Base-by-base conservation (phyloP, 1,140 invertebrate species). In the Orussus abietinus region DNA sequence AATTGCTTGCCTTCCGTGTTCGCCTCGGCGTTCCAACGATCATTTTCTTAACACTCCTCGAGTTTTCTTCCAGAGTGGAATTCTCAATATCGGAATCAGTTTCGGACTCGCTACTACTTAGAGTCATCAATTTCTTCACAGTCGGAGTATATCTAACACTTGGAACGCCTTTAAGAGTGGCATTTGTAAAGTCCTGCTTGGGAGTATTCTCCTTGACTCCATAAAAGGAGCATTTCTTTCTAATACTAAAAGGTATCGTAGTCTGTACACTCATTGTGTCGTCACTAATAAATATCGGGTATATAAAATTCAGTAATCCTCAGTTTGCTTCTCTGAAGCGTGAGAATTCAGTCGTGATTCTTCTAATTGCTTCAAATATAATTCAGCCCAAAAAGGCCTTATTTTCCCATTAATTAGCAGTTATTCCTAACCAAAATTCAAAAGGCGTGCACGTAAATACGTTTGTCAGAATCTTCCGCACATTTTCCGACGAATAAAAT, bases 71-170 rank as follows among this genome's bases (percentile, higher is more conserved):
- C 5, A 44, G 5, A 13, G 18, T n/a, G 42, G 18, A 4, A 36
- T 69, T 69, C 32, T 69, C 65, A 2, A 45, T 18, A 5, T 69
- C 62, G 2, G 59, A 65, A 19, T 66, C 64, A 0, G 66, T 62
- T 2, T 67, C 64, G 0, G 64, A 66, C 14, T 68, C 65, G 30
- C 62, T 66, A 36, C 63, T 65, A 30, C 50, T 64, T 5, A 68
- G 55, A 4, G 56, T 64, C 36, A 66, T 57, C 1, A 69, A 42
- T 47, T 69, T 69, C 26, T 53, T 66, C 0, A 65, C 59, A 3
- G 43, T 54, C 0, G 64, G 58, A 1, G 49, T 53, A 13, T 66
- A 68, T 17, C 14, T 54, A 3, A 34, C 26, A 3, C 35, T 46
- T 10, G 53, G 46, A 17, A 52, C 42, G 22, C 21, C 52, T 11